Evolutionary conservation across 1,140 invertebrate genomes (phyloP), one percentile per base, ranked within the genome.

Genomic region (Paralvinella palmiformis): DNA sequence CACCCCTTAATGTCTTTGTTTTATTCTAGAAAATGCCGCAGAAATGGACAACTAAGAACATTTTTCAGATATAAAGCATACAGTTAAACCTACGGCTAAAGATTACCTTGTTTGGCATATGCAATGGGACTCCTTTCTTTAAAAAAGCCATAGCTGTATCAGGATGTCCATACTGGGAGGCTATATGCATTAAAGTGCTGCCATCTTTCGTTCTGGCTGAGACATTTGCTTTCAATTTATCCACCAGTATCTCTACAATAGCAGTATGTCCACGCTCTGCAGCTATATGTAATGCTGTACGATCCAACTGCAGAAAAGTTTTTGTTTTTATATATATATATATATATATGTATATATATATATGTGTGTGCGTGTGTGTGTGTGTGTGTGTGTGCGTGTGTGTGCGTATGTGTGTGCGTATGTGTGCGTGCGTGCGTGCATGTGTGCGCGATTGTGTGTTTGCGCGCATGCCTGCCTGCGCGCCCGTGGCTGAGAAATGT

Each of bases 131-230:
- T 3, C 96, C 96, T 80, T 96, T 96, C 77, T 95, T 97, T 75
- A 99, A 92, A 27, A 99, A 88, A 85, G 95, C 94, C 83, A 95
- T 90, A n/a, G 96, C 96, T 68, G 95, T 98, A 69, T 97, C 94
- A 1, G 96, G 93, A 80, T 98, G 95, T 0, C 96, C 96, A 77
- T 92, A 94, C n/a, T 73, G 66, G 0, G 94, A 96, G 0, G 95
- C 95, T 60, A 98, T 96, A 78, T 99, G 96, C 90, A 98, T 96
- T 53, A 99, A 80, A 0, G 96, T 99, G 67, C 91, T 96, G 52
- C 96, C 96, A 81, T 99, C 96, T 70, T 83, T 75, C 17, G 77
- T 79, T 20, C 79, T 53, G 29, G 75, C 73, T 17, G 72, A 63
- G 13, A 80, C 92, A 48, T 92, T 94, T 1, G 94, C 94, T 79